A percentile compares a stretch with the other conserved stretches of the same genome.
Conservation (phyloP, 2,797 vertebrate species). For the Cygnus olor region DNA sequence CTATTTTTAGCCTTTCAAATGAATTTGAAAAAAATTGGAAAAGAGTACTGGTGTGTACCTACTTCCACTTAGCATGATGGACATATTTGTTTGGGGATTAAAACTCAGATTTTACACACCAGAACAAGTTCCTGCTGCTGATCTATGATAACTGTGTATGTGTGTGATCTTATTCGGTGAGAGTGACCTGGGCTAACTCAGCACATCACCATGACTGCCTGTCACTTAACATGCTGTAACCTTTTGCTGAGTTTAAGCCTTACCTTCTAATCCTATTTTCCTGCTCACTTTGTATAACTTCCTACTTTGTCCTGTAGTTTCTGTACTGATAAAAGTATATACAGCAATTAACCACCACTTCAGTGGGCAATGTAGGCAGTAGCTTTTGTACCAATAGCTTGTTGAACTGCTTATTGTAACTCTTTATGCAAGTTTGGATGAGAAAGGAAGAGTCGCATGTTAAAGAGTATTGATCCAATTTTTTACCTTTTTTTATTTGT, state of each 20-base stretch:
- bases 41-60: constrained; percentile 33
- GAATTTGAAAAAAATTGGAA: constrained; percentile 44
- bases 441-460: not conserved
- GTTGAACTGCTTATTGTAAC: not conserved
- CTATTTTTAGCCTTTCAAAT: constrained; percentile 56
- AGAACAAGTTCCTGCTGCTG: constrained; percentile 11
- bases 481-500: not conserved
- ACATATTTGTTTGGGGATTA: constrained; percentile 37
- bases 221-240: not conserved
- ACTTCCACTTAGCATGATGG: constrained; percentile 33
- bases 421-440: not conserved
- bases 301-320: not conserved
- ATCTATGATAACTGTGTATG: not conserved
- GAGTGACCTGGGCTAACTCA: not conserved
- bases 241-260: not conserved
- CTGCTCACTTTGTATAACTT: constrained; percentile 1
- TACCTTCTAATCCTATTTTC: constrained; percentile 47
- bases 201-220: not conserved
- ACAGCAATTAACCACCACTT: not conserved
- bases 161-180: not conserved
- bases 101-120: constrained; percentile 2
- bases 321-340: not conserved
- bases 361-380: not conserved
- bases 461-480: not conserved
- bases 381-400: not conserved